A percentile compares a stretch with the other conserved stretches of the same genome.
These are phyloP conservation scores for Netelia inedita DNA, from an alignment of 2,888 invertebrate genomes.

Conservation along the genomic window DNA sequence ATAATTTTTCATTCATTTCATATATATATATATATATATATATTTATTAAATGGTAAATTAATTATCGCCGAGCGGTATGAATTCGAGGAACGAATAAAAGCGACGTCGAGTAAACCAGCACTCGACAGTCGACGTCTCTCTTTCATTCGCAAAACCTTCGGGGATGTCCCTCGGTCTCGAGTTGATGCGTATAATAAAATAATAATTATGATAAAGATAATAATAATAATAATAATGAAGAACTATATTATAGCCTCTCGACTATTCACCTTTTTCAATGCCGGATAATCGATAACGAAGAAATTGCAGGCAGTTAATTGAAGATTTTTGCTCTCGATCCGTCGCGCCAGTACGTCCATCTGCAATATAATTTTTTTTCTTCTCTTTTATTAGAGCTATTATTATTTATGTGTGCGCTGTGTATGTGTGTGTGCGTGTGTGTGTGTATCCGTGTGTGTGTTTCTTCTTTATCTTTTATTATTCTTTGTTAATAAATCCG, in stretches of 20 bases:
- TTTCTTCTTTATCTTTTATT: conserved; percentile 10
- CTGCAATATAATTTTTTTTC: conserved; percentile 55
- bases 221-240: conserved; percentile 2
- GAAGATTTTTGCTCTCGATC: conserved; percentile 65
- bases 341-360: conserved; percentile 61
- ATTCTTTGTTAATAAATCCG: neutral
- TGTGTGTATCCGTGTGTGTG: too few species aligned
- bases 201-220: conserved; percentile 14
- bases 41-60: conserved; percentile 1
- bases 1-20: too few species aligned
- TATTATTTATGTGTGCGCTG: neutral
- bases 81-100: conserved; percentile 41
- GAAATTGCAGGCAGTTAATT: conserved; percentile 69
- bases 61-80: neutral
- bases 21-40: neutral
- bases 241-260: conserved; percentile 13
- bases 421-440: too few species aligned
- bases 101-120: conserved; percentile 1
- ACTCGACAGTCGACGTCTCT: neutral
- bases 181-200: conserved; percentile 9
- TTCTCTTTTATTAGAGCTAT: conserved; percentile 8
- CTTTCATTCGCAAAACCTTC: conserved; percentile 33
- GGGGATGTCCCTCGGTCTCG: conserved; percentile 22
- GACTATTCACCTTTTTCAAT: conserved; percentile 67
- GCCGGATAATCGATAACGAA: conserved; percentile 70